phyloP scores from a whole-genome alignment of 2,797 vertebrate genomes.

The Oreochromis mossambicus region DNA sequence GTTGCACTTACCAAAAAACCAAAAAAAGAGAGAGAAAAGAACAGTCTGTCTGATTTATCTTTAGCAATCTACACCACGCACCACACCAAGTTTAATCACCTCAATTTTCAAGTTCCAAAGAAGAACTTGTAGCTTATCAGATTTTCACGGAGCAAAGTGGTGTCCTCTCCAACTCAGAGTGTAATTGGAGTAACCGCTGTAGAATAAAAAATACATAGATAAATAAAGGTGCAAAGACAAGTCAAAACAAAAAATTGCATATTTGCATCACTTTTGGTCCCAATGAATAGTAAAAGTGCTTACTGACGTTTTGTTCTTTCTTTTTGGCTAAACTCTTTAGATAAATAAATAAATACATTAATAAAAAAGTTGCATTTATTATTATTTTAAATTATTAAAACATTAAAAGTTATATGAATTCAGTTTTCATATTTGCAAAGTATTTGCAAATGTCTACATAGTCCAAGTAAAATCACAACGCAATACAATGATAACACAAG shows the following conservation, averaged over 20 bases:
- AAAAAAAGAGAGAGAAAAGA: no score
- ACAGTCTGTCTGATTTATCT: no score
- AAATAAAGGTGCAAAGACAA: no score
- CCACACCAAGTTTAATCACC: no score
- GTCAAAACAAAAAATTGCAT: no score
- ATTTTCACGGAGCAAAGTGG: no score
- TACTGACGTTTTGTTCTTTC: not conserved
- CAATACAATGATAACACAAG: not conserved
- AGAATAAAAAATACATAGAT: no score
- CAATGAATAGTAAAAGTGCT: not conserved
- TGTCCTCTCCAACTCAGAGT: no score
- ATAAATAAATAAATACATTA: not conserved
- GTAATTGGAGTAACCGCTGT: no score
- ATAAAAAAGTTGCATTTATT: not conserved
- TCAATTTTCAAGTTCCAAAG: no score
- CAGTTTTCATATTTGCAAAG: not conserved
- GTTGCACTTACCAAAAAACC: not conserved
- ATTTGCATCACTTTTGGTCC: not conserved
- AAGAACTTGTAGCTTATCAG: no score
- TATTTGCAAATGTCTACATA: not conserved
- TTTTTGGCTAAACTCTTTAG: not conserved
- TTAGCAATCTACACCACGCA: no score
- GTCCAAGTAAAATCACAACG: not conserved
- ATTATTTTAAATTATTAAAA: not conserved
- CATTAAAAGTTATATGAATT: not conserved